These are phyloP conservation scores for Sarcophaga variegata DNA, from an alignment of 2,888 invertebrate species.

Conservation along the genomic window DNA sequence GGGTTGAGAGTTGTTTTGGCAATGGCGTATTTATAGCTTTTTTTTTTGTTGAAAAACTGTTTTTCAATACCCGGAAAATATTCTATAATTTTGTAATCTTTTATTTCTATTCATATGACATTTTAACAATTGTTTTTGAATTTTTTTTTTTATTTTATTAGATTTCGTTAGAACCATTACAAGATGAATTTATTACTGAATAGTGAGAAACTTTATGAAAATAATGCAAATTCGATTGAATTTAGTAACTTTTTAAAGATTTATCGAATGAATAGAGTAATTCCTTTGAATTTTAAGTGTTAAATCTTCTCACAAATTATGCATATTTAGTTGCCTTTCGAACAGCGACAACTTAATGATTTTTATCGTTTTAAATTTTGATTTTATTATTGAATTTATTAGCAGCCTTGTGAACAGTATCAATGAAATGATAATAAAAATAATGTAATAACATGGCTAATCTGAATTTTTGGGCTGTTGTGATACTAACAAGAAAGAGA, in stretches of 20 bases:
- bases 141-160: conserved; percentile 18
- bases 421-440: too few relatives aligned
- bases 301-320: too few relatives aligned
- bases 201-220: not conserved
- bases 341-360: too few relatives aligned
- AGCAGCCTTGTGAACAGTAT: too few relatives aligned
- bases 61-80: conserved; percentile 29
- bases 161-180: not conserved
- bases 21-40: conserved; percentile 23
- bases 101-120: not conserved
- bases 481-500: too few relatives aligned
- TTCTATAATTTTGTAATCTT: conserved; percentile 1
- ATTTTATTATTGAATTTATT: too few relatives aligned
- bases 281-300: not conserved
- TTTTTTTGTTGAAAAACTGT: not conserved
- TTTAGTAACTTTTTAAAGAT: not conserved
- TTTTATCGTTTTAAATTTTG: too few relatives aligned
- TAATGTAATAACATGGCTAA: too few relatives aligned
- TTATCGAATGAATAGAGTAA: conserved; percentile 1
- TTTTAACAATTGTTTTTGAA: conserved; percentile 12
- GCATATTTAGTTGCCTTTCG: too few relatives aligned
- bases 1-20: not conserved
- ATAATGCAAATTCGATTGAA: not conserved
- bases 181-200: not conserved
- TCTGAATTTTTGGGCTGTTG: too few relatives aligned